Conservation (phyloP, 2,797 vertebrate genomes). For the Hylomyscus alleni region DNA sequence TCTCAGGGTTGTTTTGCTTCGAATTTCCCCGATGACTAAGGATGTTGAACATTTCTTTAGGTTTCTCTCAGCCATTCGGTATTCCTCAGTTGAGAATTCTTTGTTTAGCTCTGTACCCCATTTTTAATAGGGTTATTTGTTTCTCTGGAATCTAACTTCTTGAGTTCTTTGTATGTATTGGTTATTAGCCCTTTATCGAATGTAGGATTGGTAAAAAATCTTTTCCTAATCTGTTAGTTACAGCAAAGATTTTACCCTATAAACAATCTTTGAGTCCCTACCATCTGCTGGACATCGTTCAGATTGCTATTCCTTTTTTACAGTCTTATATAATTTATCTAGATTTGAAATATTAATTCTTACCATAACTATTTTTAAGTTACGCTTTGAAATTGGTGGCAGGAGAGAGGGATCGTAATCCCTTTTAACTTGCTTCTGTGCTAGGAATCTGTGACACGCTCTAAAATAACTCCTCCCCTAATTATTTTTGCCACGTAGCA, state of each 20-base stretch:
- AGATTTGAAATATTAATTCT: conserved; percentile 44
- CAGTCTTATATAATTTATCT: conserved; percentile 10
- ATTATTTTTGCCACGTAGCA: neutral
- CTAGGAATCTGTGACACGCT: neutral
- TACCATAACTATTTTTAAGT: neutral
- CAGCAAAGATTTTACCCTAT: neutral
- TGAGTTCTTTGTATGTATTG: no score
- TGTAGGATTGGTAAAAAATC: no score
- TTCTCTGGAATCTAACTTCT: no score
- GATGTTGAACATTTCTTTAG: no score
- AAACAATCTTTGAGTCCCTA: neutral
- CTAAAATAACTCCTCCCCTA: neutral
- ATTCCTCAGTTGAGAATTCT: no score
- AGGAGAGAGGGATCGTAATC: neutral
- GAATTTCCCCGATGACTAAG: no score
- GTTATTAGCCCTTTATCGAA: no score
- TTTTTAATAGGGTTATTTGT: no score
- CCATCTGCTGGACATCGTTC: conserved; percentile 3
- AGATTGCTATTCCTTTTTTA: conserved; percentile 26
- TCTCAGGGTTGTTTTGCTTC: no score
- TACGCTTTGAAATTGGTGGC: neutral
- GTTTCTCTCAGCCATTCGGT: no score
- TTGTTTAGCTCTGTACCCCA: no score
- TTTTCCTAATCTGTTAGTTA: no score
- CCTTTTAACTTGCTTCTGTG: conserved; percentile 7